Evolutionary conservation across 2,888 invertebrate species (phyloP), one percentile per base, ranked within the genome.

Genomic region (Spilarctia lutea): DNA sequence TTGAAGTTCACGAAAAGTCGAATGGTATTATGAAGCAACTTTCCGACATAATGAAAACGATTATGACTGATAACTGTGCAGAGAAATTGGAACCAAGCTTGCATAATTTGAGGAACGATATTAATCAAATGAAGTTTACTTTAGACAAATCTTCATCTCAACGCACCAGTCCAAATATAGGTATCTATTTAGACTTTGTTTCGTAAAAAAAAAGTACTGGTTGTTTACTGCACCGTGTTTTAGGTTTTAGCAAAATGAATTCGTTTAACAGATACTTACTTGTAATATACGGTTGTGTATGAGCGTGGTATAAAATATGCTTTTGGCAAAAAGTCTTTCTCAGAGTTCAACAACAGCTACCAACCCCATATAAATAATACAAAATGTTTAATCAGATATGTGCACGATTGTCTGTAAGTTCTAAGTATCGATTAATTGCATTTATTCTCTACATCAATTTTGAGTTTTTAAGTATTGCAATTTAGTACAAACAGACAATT

Each of bases 1-100:
- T 94, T 72, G 95, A 95, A 88, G 88, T 95, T 11, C 95, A 95
- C 74, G 95, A 95, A 76, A 95, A 94, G 83, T 92, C 94, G 0
- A 94, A 94, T 73, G 88, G 79, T 7, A 94, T 95, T 70, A 77
- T 94, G 72, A 94, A 94, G 68, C 90, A 91, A 63, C 81, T 95
- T 74, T 81, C 85, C 20, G 92, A 93, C n/a, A 83, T 94, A 4
- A 80, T 84, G 45, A 91, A 91, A 75, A 35, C 82, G 0, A 1
- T 91, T 10, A 87, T 86, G 20, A 79, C 76, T 65, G 86, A 87
- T 30, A 83, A 77, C 2, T 83, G 82, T 35, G 72, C 86, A 35
- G 90, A 90, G 16, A 93, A 91, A 75, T 48, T 91, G 33, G 91
- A 92, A 35, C 66, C 85, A 7, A 45, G 84, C 3, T 68, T 94